Evolutionary conservation across 2,113 vertebrate genomes (phyloP), one percentile per base, ranked within the genome.

Genomic region (Tetrao urogallus): DNA sequence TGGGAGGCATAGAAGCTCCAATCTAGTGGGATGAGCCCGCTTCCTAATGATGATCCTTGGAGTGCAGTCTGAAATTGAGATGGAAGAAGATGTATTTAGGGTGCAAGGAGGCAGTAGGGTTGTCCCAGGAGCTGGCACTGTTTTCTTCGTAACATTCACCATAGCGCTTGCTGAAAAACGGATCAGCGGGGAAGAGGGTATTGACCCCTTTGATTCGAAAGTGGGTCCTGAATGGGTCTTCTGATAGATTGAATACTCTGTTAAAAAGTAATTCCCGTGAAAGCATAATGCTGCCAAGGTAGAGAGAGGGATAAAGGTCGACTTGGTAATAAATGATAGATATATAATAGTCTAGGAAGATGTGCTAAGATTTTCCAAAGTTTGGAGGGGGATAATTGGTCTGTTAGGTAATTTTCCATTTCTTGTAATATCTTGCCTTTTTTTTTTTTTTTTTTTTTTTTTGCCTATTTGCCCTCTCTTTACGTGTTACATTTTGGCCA

Each of bases 351-450:
- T 38, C 65, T 71, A 58, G 61, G 64, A 89, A 50, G 58, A 89
- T 72, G 45, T 82, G 85, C 71, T 66, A 64, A 88, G 64, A 32
- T 86, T 93, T 90, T 88, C 72, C 47, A 8, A 60, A 69, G 69
- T 88, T 90, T 90, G 61, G 78, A 54, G 48, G 64, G 52, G 48
- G 57, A 34, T 89, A 86, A 91, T 43, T 91, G 79, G n/a, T 43
- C 82, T 61, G 16, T 86, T 83, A 80, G 82, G 64, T 82, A 92
- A 78, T 91, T 89, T 91, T 88, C 89, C 43, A n/a, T 90, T 91
- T 94, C 82, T 69, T 60, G 28, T 45, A 83, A 58, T 89, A 69
- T 77, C 82, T 86, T 82, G 21, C 75, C 42, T 40, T 40, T 40
- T 40, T 40, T 40, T 40, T n/a, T 82, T 90, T 90, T 64, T 64